Evolutionary conservation across 2,888 invertebrate genomes (phyloP).

Genomic region (Agapetus fuscipes): DNA sequence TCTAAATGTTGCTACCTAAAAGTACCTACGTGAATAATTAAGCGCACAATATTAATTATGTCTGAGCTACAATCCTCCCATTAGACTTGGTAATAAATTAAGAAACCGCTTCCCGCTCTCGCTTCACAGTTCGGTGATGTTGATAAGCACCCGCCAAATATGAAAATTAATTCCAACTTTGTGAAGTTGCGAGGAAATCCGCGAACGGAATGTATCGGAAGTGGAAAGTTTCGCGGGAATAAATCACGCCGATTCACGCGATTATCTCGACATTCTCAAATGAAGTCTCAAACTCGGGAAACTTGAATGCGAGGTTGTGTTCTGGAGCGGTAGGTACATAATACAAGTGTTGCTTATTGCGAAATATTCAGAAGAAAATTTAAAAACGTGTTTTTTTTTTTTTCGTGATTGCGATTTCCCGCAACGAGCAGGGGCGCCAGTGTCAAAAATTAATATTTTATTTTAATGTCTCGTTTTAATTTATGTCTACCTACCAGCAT

Average conservation of each 20-base stretch:
- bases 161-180: slow-evolving; percentile 21
- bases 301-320: neutral
- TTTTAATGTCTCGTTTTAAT: too few relatives aligned
- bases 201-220: slow-evolving; percentile 20
- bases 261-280: slow-evolving; percentile 14
- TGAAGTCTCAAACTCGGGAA: neutral
- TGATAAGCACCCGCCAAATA: slow-evolving; percentile 12
- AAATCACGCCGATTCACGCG: slow-evolving; percentile 20
- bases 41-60: slow-evolving; percentile 15
- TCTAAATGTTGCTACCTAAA: too few relatives aligned
- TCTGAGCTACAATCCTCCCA: slow-evolving; percentile 14
- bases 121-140: too few relatives aligned
- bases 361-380: too few relatives aligned
- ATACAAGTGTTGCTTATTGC: too few relatives aligned
- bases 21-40: too few relatives aligned
- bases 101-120: slow-evolving; percentile 15
- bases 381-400: too few relatives aligned
- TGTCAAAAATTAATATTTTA: too few relatives aligned
- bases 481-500: too few relatives aligned
- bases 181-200: slow-evolving; percentile 8
- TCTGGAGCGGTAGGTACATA: too few relatives aligned
- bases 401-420: too few relatives aligned
- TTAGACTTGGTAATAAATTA: slow-evolving; percentile 19
- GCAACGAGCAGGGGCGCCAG: too few relatives aligned
- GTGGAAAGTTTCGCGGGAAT: slow-evolving; percentile 19